phyloP scores from a whole-genome alignment of 1,140 invertebrate species.

The Scaptomyza hsui region DNA sequence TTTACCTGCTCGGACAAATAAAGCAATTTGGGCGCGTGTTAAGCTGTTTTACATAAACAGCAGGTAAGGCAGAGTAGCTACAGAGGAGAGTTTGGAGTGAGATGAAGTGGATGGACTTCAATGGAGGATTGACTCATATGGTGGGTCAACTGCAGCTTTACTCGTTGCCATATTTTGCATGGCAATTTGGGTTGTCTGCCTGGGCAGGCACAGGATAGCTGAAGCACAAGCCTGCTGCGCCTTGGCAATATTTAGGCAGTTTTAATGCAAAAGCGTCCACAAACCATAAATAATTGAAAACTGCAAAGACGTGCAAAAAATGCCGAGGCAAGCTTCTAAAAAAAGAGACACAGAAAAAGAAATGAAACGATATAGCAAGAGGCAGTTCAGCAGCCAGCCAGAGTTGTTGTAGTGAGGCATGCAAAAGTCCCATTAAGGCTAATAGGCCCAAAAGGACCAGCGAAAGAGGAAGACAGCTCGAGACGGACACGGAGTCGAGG shows the following conservation, averaged over 20 bases:
- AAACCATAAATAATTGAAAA: slow-evolving; percentile 77
- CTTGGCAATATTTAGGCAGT: slow-evolving; percentile 66
- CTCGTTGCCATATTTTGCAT: slow-evolving; percentile 49
- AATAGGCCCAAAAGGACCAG: slow-evolving; percentile 69
- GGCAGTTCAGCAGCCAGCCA: slow-evolving; percentile 39
- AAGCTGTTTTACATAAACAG: slow-evolving; percentile 63
- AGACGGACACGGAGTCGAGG: too few species aligned
- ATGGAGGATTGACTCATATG: slow-evolving; percentile 60
- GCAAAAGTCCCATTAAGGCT: slow-evolving; percentile 74
- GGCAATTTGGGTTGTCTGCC: slow-evolving; percentile 55
- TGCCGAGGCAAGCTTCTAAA: slow-evolving; percentile 45
- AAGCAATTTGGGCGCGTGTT: slow-evolving; percentile 62
- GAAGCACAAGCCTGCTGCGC: slow-evolving; percentile 27
- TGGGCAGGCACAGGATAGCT: slow-evolving; percentile 11
- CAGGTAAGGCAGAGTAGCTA: slow-evolving; percentile 1
- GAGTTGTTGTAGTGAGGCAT: slow-evolving; percentile 68
- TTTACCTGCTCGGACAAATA: slow-evolving; percentile 50
- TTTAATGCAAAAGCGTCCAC: slow-evolving; percentile 72
- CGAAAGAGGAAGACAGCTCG: slow-evolving; percentile 47
- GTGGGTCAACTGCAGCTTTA: slow-evolving; percentile 53
- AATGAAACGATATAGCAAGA: slow-evolving; percentile 42
- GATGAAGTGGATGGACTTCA: not conserved
- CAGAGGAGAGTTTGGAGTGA: not conserved
- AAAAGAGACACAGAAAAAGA: slow-evolving; percentile 23
- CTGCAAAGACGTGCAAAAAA: slow-evolving; percentile 72